Evolutionary conservation across 2,797 vertebrate genomes (phyloP).

Genomic region (Periparus ater): DNA sequence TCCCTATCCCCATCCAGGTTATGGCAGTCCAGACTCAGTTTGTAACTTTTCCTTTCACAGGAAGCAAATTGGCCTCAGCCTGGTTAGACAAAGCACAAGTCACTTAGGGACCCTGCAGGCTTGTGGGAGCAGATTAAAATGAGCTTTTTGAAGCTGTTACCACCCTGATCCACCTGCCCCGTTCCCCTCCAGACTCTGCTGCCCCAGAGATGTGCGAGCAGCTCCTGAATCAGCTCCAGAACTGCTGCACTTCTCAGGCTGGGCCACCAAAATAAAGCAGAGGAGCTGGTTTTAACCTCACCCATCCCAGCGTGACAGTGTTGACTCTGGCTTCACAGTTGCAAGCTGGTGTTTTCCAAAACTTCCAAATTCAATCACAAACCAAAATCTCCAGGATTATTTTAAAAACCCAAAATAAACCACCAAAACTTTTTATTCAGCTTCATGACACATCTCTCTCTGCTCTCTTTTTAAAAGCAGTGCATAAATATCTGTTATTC

Average conservation of each 20-base stretch:
- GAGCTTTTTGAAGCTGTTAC: not conserved
- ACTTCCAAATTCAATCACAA: not conserved
- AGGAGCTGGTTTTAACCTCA: not conserved
- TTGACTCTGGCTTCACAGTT: not conserved
- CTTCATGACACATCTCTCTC: not conserved
- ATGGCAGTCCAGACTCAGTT: not conserved
- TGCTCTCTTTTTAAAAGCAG: constrained; percentile 37
- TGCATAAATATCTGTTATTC: constrained; percentile 66
- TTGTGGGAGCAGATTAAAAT: not conserved
- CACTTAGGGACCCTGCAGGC: not conserved
- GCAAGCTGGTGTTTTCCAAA: not conserved
- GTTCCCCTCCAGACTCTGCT: not conserved
- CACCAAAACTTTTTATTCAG: not conserved
- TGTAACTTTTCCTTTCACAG: not conserved
- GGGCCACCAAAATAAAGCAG: not conserved
- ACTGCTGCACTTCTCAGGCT: not conserved
- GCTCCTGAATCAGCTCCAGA: not conserved
- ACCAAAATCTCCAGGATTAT: not conserved
- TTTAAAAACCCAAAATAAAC: not conserved
- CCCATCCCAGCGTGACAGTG: not conserved
- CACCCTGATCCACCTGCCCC: not conserved
- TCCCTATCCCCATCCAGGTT: not conserved
- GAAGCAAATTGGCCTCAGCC: not conserved
- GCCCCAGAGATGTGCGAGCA: not conserved
- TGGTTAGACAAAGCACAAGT: not conserved